Evolutionary conservation across 1,140 invertebrate species (phyloP), one percentile per base, ranked within the genome.

Genomic region (Diploscapter pachys): DNA sequence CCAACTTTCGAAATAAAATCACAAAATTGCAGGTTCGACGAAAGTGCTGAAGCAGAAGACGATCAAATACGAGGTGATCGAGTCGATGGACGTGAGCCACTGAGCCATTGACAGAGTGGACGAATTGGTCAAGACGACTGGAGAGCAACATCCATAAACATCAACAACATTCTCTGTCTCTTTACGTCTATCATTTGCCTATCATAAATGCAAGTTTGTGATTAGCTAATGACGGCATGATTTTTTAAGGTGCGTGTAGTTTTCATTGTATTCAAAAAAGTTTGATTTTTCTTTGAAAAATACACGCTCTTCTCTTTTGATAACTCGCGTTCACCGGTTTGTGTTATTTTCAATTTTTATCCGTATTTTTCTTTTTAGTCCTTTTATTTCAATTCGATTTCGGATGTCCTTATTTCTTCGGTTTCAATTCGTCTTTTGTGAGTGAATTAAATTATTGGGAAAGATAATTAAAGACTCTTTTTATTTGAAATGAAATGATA

Each of bases 31-130:
- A 5, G 73, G 73, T 4, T 65, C 81, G 51, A 83, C 82, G 9
- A 80, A 70, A 59, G 81, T 84, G 31, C 53, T 83, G 63, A 83
- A 83, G 71, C 79, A 83, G 59, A 83, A 84, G 69, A 79, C 73
- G 49, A 70, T 80, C 81, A 84, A 83, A 62, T 83, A 84, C 81
- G 82, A 83, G 31, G 71, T 83, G 56, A 66, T 83, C 57, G 82
- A 83, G 72, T 79, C 81, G 3, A 83, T 83, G 82, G 82, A 83
- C 63, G 63, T 84, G 6, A 62, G 13, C 49, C 73, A 74, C 57
- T 74, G 53, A 63, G 5, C 57, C 5, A 13, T 31, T n/a, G 13
- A 53, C 31, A 31, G 31, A 31, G 31, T 31, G 4, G 13, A n/a
- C 48, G 13, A 53, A 67, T 71, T 71, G 69, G 2, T 5, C 64